phyloP scores from a whole-genome alignment of 2,797 vertebrate species.

The Caiman crocodilus region DNA sequence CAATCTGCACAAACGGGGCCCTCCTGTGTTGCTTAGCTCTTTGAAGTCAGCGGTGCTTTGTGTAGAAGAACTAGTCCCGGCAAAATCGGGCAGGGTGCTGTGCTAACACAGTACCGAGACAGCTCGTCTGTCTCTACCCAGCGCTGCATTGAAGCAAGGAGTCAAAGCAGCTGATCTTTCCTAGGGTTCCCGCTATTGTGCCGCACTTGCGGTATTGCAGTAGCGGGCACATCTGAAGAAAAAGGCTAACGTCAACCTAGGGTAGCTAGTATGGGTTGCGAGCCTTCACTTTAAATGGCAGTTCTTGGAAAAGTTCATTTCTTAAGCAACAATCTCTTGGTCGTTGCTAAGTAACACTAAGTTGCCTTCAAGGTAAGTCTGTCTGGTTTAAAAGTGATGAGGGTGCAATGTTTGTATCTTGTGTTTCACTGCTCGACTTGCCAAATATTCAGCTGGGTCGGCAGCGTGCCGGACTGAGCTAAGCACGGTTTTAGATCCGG shows the following conservation, averaged over 20 bases:
- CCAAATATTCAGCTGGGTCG: neutral
- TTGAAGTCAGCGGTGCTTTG: neutral
- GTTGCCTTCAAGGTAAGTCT: accelerated
- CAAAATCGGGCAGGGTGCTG: neutral
- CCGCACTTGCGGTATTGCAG: neutral
- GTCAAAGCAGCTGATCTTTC: neutral
- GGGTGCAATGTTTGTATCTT: neutral
- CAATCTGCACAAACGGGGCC: accelerated
- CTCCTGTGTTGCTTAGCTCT: neutral
- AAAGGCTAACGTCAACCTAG: neutral
- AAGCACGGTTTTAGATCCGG: neutral
- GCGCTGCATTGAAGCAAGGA: neutral
- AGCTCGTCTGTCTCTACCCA: neutral
- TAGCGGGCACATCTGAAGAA: neutral
- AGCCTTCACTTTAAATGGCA: neutral
- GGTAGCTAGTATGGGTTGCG: neutral
- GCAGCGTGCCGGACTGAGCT: neutral
- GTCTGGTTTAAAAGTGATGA: neutral
- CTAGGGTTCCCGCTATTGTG: neutral
- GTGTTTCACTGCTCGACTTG: neutral
- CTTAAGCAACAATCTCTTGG: neutral
- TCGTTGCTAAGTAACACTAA: neutral
- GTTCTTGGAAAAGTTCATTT: neutral
- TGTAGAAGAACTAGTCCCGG: neutral
- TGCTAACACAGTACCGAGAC: neutral